phyloP scores from a whole-genome alignment of 2,888 invertebrate species.

The Muschampia plurimacula region DNA sequence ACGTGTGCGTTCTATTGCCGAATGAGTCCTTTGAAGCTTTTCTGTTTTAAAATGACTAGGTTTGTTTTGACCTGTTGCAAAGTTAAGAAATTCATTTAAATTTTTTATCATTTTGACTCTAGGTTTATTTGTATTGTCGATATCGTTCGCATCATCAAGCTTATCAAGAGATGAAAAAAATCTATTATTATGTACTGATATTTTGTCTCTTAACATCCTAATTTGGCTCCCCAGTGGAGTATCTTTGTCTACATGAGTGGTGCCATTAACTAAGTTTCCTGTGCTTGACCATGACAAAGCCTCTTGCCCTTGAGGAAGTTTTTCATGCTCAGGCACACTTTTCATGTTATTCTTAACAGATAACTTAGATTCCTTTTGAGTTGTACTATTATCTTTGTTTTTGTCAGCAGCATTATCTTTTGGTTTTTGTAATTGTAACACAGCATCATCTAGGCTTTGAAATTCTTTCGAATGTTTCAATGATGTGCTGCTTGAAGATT shows the following conservation, averaged over 20 bases:
- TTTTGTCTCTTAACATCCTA: slow-evolving; percentile 71
- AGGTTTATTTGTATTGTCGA: slow-evolving; percentile 67
- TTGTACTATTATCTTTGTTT: slow-evolving; percentile 52
- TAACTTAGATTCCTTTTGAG: slow-evolving; percentile 58
- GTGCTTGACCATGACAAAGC: slow-evolving; percentile 63
- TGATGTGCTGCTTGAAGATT: slow-evolving; percentile 65
- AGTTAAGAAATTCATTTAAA: slow-evolving; percentile 93
- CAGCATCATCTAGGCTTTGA: slow-evolving; percentile 89
- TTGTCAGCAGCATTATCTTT: slow-evolving; percentile 53
- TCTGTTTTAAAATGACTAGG: slow-evolving; percentile 56
- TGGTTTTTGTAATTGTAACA: slow-evolving; percentile 63
- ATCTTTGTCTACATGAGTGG: slow-evolving; percentile 61
- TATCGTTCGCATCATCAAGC: slow-evolving; percentile 71
- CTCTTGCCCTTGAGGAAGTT: slow-evolving; percentile 55
- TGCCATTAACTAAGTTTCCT: slow-evolving; percentile 72
- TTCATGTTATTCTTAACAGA: slow-evolving; percentile 64
- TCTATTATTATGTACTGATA: slow-evolving; percentile 77
- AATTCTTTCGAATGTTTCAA: slow-evolving; percentile 87
- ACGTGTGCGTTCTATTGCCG: slow-evolving; percentile 65
- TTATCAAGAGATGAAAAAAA: slow-evolving; percentile 87
- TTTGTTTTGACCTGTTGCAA: slow-evolving; percentile 88
- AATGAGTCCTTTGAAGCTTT: slow-evolving; percentile 69
- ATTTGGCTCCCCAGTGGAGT: slow-evolving; percentile 76
- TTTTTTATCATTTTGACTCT: slow-evolving; percentile 89
- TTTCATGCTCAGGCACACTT: slow-evolving; percentile 72